A percentile compares a stretch with the other conserved stretches of the same genome.
These are phyloP conservation scores for Patella pellucida DNA, from an alignment of 2,888 invertebrate genomes.

Conservation along the genomic window DNA sequence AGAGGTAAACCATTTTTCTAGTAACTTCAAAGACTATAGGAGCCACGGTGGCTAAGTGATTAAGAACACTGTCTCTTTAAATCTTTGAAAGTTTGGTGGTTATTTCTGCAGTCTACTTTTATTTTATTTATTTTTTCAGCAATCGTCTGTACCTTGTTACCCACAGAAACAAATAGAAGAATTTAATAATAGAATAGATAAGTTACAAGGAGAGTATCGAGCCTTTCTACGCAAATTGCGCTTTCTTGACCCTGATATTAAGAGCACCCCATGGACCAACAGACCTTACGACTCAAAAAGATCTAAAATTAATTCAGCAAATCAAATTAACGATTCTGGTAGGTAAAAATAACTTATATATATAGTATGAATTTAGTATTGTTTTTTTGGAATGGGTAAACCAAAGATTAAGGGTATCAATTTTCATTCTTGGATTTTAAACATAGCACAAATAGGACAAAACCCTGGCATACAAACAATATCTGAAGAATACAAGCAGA, in stretches of 20 bases:
- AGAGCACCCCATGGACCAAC: slow-evolving; percentile 61
- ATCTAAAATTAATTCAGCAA: slow-evolving; percentile 57
- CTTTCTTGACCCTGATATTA: slow-evolving; percentile 52
- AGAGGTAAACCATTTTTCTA: no score
- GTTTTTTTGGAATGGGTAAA: no score
- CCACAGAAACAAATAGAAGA: slow-evolving; percentile 62
- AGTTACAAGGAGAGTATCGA: slow-evolving; percentile 60
- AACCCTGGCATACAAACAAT: no score
- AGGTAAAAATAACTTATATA: no score
- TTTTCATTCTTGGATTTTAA: no score
- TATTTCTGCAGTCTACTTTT: not conserved
- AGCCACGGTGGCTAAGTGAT: no score
- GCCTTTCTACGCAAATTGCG: slow-evolving; percentile 62
- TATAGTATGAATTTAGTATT: no score
- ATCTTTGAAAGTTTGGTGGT: not conserved
- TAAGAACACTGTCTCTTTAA: no score
- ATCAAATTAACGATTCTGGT: not conserved
- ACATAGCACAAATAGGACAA: no score
- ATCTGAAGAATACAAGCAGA: no score
- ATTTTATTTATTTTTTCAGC: slow-evolving; percentile 42
- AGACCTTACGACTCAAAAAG: slow-evolving; percentile 52
- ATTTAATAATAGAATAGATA: slow-evolving; percentile 50
- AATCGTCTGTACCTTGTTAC: slow-evolving; percentile 67
- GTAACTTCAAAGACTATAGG: no score
- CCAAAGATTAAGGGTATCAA: no score